phyloP scores from a whole-genome alignment of 2,113 vertebrate genomes.

The Corvus cornix region DNA sequence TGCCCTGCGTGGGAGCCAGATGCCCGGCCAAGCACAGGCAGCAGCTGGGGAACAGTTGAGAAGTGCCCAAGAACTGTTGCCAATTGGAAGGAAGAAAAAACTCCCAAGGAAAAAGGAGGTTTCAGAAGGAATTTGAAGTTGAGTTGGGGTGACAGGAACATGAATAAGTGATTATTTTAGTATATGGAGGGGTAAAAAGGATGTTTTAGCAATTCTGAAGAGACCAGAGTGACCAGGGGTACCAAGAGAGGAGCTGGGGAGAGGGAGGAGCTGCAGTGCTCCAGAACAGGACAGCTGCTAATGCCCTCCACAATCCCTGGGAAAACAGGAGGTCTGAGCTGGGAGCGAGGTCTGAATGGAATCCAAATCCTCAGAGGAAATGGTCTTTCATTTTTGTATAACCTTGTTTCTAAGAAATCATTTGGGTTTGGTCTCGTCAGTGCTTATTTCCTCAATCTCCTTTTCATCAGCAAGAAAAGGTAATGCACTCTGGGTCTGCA shows the following conservation, averaged over 20 bases:
- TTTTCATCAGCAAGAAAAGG: neutral
- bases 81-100: neutral
- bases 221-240: neutral
- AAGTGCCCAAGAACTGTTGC: neutral
- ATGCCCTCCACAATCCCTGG: neutral
- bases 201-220: neutral
- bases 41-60: neutral
- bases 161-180: neutral
- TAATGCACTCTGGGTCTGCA: neutral
- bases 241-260: neutral
- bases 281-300: neutral
- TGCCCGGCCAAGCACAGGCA: neutral
- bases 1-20: neutral
- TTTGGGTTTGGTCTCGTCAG: neutral
- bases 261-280: neutral
- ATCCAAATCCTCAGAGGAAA: neutral
- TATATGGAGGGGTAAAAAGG: neutral
- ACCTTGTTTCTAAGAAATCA: neutral
- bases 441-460: neutral
- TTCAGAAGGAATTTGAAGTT: neutral
- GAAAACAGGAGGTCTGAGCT: neutral
- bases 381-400: neutral
- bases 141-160: neutral
- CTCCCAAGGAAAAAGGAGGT: neutral
- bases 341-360: neutral